Evolutionary conservation across 2,888 invertebrate genomes (phyloP).

Genomic region (Chaitophorus viminalis): DNA sequence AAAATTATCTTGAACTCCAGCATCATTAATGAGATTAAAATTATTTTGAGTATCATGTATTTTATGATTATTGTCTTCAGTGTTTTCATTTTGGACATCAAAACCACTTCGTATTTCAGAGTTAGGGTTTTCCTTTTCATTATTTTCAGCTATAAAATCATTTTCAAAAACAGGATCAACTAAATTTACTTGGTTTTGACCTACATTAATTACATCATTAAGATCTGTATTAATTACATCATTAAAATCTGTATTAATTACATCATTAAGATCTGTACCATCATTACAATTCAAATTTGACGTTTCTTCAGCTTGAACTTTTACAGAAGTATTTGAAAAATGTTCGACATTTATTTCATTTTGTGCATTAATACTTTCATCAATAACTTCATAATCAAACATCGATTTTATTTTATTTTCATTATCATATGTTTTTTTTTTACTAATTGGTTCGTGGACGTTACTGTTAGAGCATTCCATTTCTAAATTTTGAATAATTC

Average conservation of each 20-base stretch:
- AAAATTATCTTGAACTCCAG: conserved; percentile 32
- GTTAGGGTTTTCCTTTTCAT: not conserved
- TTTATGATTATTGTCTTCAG: conserved; percentile 4
- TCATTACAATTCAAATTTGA: not conserved
- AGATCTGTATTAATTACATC: not conserved
- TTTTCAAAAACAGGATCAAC: not conserved
- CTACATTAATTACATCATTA: not conserved
- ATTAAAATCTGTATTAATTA: conserved; percentile 10
- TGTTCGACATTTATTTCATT: not conserved
- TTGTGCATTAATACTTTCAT: not conserved
- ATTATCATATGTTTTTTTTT: not conserved
- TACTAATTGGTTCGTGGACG: not conserved
- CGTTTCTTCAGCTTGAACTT: not conserved
- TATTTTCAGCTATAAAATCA: not conserved
- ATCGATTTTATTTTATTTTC: not conserved
- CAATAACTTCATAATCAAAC: not conserved
- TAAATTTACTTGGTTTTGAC: not conserved
- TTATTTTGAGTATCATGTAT: not conserved
- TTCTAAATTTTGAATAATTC: conserved; percentile 35
- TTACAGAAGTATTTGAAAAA: not conserved
- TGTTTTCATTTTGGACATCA: not conserved
- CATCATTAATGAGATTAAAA: not conserved
- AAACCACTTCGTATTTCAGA: not conserved
- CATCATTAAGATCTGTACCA: not conserved
- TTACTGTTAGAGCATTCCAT: conserved; percentile 11